Evolutionary conservation across 2,113 vertebrate genomes (phyloP), one percentile per base, ranked within the genome.

Genomic region (Xiphophorus couchianus): DNA sequence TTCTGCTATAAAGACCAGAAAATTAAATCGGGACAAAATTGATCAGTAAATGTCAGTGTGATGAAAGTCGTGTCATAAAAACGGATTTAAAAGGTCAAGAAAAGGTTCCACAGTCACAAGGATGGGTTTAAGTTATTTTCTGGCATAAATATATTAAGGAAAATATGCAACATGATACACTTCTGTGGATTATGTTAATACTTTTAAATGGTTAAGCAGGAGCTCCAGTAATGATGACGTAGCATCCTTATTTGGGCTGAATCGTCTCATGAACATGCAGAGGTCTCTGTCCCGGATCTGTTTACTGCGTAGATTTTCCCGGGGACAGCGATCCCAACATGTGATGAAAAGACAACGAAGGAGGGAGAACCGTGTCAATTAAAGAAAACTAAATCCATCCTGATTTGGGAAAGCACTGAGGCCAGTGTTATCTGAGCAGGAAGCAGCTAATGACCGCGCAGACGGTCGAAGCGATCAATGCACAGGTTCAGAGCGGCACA

Each of bases 311-410:
- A 82, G 72, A 81, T 86, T 90, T 80, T 83, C 68, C 81, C 60
- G 4, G 72, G 54, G 88, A 76, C 0, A 22, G 51, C 72, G 28
- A 62, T 3, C 74, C n/a, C 28, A 30, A 51, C 76, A 71, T 48
- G 73, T 73, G 63, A 86, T 77, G 58, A 80, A 83, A 84, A 87
- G 68, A 74, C 80, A 62, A 54, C 19, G 31, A n/a, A 5, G 33
- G 39, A 62, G 44, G 37, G 44, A 68, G 19, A 76, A 73, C 64
- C 0, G 42, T 42, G 66, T 83, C 80, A 71, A 82, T 90, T 71
- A 84, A 84, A 61, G 67, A 83, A 87, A 81, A 87, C 69, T 75
- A 79, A 80, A 91, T 80, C 81, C 62, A 73, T 84, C 80, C 70
- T 78, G 66, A 71, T 89, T 81, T 62, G 37, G 74, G 69, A 76